Base-by-base conservation (phyloP, 2,797 vertebrate genomes). In the Semotilus atromaculatus region DNA sequence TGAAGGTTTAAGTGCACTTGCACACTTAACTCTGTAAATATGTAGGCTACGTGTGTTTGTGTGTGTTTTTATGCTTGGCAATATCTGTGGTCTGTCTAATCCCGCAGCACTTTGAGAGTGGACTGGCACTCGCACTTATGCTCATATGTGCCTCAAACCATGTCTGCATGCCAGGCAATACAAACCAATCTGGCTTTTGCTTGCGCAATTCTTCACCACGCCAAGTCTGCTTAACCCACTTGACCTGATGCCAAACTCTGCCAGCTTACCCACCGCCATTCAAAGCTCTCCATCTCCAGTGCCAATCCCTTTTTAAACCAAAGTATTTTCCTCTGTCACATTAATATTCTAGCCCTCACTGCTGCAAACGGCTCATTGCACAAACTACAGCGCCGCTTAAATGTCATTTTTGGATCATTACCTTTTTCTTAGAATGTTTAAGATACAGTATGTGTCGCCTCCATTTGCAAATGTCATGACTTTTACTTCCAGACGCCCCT, bases 1-100 rank as follows among this genome's bases (percentile, higher is more conserved):
- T 72, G 9, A 85, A 80, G 86, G 90, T 86, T 87, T 90, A 87
- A 89, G 89, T 88, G 87, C 75, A 77, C 76, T 86, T 14, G 26
- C 48, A 78, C 60, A 78, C 87, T 81, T 62, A 34, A 79, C 51
- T 72, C 2, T 58, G 34, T 76, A 51, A 80, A 58, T 58, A 76
- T 53, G 14, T 10, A 8, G 14, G 45, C 14, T 48, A 48, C 45
- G 53, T 74, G 34, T 75, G 58, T 88, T 84, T 85, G 4, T 36
- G 29, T 68, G 34, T 71, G 58, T 88, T 84, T 85, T 86, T 73
- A 71, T 45, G 73, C 80, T 85, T 85, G 68, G 75, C 72, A 79
- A 72, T 81, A 68, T 83, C 73, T 60, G 64, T 60, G 76, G 80
- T 80, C 81, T 75, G 70, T 81, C 83, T 86, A 87, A 90, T 86